A percentile compares a stretch with the other conserved stretches of the same genome.
phyloP scores from a whole-genome alignment of 2,113 vertebrate species.

The Vanacampus margaritifer region DNA sequence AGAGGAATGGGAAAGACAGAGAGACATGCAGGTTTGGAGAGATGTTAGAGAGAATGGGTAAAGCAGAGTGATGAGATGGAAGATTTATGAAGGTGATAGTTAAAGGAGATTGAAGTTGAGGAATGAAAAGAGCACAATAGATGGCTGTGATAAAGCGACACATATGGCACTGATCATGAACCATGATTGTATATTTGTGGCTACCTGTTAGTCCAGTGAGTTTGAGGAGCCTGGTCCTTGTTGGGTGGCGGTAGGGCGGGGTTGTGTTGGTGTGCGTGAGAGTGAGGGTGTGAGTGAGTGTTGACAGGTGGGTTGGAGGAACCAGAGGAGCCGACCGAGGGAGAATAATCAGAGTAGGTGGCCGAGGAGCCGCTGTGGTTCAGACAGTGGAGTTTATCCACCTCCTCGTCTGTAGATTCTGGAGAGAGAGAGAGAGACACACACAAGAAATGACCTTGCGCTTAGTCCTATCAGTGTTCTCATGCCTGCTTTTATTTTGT shows the following conservation, averaged over 20 bases:
- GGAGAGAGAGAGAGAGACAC: slow-evolving; percentile 30
- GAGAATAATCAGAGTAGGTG: slow-evolving; percentile 99
- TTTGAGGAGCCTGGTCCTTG: slow-evolving; percentile 90
- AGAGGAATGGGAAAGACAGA: slow-evolving; percentile 29
- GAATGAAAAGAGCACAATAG: slow-evolving; percentile 26
- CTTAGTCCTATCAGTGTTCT: not conserved
- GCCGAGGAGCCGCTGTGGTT: slow-evolving; percentile 99
- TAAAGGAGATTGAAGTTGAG: slow-evolving; percentile 22
- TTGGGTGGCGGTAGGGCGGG: slow-evolving; percentile 81
- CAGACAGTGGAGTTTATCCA: slow-evolving; percentile 96
- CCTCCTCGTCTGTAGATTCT: slow-evolving; percentile 98
- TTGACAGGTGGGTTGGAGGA: slow-evolving; percentile 89
- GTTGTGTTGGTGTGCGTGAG: slow-evolving; percentile 55
- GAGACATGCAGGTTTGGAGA: slow-evolving; percentile 12
- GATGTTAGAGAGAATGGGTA: slow-evolving; percentile 18
- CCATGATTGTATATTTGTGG: slow-evolving; percentile 5
- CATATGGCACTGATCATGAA: slow-evolving; percentile 23
- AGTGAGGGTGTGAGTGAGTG: slow-evolving; percentile 47
- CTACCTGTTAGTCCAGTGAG: slow-evolving; percentile 98
- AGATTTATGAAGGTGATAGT: slow-evolving; percentile 25
- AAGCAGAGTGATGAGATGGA: slow-evolving; percentile 15
- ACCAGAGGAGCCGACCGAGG: slow-evolving; percentile 95
- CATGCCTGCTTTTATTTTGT: too few species aligned
- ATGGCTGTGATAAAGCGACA: slow-evolving; percentile 2
- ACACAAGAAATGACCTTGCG: not conserved